phyloP scores from a whole-genome alignment of 2,113 vertebrate species.

The Melanotaenia duboulayi region DNA sequence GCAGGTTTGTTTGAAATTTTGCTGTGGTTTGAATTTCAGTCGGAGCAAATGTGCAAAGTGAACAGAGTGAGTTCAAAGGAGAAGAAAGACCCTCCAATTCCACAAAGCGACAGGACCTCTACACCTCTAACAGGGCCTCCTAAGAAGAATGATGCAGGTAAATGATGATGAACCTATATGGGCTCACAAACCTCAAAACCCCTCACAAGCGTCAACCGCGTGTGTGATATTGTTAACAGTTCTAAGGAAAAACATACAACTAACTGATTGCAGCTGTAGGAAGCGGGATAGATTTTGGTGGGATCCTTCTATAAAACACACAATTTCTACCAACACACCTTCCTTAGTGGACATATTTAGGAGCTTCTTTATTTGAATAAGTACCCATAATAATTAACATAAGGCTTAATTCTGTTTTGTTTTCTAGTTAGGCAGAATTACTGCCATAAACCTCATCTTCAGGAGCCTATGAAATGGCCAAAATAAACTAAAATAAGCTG shows the following conservation, averaged over 20 bases:
- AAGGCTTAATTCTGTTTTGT: no score
- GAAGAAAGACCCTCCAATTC: slow-evolving; percentile 80
- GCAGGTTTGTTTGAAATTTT: slow-evolving; percentile 10
- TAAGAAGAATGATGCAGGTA: slow-evolving; percentile 86
- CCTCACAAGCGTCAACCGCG: background rate
- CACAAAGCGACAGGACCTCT: slow-evolving; percentile 78
- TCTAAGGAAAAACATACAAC: no score
- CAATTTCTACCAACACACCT: no score
- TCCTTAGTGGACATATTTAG: no score
- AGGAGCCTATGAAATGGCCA: no score
- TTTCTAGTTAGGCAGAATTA: background rate
- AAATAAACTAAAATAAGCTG: no score
- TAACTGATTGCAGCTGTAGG: no score
- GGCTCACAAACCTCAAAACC: background rate
- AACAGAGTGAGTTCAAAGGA: slow-evolving; percentile 85
- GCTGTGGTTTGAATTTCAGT: slow-evolving; percentile 49
- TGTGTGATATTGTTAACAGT: no score
- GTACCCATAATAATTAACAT: no score
- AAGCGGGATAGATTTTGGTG: no score
- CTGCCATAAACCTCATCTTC: background rate
- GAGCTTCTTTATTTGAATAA: no score
- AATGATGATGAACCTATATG: background rate
- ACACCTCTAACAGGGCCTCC: slow-evolving; percentile 68
- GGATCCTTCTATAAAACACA: no score
- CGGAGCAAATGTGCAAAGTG: slow-evolving; percentile 82